phyloP scores from a whole-genome alignment of 1,140 invertebrate genomes.

The Drosophila prosaltans region DNA sequence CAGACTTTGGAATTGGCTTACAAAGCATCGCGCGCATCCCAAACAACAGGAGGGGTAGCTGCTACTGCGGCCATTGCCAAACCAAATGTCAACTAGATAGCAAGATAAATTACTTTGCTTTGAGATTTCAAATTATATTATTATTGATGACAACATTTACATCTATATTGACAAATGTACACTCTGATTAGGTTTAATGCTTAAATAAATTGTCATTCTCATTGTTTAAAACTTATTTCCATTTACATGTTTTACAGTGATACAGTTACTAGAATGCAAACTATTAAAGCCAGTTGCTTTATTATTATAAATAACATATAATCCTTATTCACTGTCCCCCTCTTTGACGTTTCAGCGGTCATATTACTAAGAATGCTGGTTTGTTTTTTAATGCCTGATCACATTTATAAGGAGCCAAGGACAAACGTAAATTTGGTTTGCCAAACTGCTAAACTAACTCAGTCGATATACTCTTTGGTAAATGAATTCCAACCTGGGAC shows the following conservation, averaged over 20 bases:
- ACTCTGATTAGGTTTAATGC: not conserved
- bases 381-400: not conserved
- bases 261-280: slow-evolving; percentile 32
- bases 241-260: slow-evolving; percentile 30
- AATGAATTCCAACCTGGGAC: slow-evolving; percentile 18
- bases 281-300: slow-evolving; percentile 28
- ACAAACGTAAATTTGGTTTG: not conserved
- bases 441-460: slow-evolving; percentile 19
- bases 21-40: slow-evolving; percentile 87
- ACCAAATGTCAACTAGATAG: not conserved
- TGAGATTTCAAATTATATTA: not conserved
- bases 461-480: slow-evolving; percentile 1
- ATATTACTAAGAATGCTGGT: slow-evolving; percentile 64
- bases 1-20: slow-evolving; percentile 97
- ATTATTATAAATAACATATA: slow-evolving; percentile 32
- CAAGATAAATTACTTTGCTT: not conserved
- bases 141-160: not conserved
- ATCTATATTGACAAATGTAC: slow-evolving; percentile 6
- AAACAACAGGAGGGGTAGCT: slow-evolving; percentile 26
- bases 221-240: slow-evolving; percentile 14
- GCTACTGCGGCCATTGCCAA: slow-evolving; percentile 25
- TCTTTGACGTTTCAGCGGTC: slow-evolving; percentile 44
- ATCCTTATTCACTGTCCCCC: slow-evolving; percentile 44
- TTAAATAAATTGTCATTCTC: slow-evolving; percentile 2
- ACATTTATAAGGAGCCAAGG: not conserved